Base-by-base conservation (phyloP, 2,888 invertebrate genomes). In the Polymixis flavicincta region DNA sequence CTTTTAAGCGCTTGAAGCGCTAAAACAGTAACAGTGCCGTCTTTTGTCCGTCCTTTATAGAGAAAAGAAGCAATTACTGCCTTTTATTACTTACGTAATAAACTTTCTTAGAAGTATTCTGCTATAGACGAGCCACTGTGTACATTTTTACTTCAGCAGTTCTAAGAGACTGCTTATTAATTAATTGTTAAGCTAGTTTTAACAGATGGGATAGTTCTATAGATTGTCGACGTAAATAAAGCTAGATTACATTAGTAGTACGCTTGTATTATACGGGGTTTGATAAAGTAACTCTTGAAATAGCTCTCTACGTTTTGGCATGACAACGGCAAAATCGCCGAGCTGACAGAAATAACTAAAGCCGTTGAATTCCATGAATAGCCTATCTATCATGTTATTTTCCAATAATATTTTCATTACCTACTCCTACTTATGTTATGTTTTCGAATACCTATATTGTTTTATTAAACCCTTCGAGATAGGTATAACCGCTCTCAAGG, bases 11-110 rank as follows among this genome's bases (percentile, higher is more conserved):
- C 82, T 81, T 80, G 78, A 80, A 79, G 80, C 83, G 83, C 80
- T 85, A 87, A 86, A 87, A 85, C 84, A 87, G 85, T 85, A 85
- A 85, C 82, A 80, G 78, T 81, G 78, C 83, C 86, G 86, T 84
- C 85, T 88, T 89, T 87, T 85, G 85, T 86, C 67, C 76, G 80
- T 74, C 66, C 76, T 82, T 76, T 80, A 81, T 80, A 80, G 80
- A 76, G 80, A 78, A 82, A 82, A 83, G 80, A 87, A 87, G 87
- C 84, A 87, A 87, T 88, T 88, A 88, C 78, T 76, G 82, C 65
- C 83, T 79, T 82, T 87, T 85, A 86, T 88, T 83, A 87, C 80
- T 73, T 60, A 80, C 71, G 80, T 85, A 79, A 86, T 81, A 80
- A 87, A 83, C 82, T 83, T 80, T 55, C 80, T 83, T 67, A 60